These are phyloP conservation scores for Scomberomorus guttatus DNA, from an alignment of 2,797 vertebrate genomes.

Conservation along the genomic window DNA sequence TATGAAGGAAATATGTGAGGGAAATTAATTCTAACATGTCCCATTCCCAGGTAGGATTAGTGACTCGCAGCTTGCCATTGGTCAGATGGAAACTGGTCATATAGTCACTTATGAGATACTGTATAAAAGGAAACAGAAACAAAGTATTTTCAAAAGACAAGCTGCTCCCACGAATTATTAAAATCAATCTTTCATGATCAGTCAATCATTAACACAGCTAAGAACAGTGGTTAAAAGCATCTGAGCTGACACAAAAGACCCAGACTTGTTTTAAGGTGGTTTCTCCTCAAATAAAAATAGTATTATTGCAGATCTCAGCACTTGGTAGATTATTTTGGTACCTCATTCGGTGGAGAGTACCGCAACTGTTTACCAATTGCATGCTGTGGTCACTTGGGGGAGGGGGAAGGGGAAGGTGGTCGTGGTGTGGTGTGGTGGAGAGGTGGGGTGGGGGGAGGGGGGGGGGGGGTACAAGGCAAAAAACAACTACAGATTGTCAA, in stretches of 20 bases:
- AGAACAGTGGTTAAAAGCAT: constrained; percentile 55
- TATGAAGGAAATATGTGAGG: constrained; percentile 29
- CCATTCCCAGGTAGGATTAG: constrained; percentile 1
- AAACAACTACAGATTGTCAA: constrained; percentile 67
- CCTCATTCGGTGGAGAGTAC: constrained; percentile 40
- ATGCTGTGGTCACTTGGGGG: constrained; percentile 33
- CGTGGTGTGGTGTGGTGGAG: constrained; percentile 4
- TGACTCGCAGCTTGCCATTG: constrained; percentile 3
- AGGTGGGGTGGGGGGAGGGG: not conserved
- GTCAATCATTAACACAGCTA: constrained; percentile 26
- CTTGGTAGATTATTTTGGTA: constrained; percentile 50
- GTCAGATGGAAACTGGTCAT: constrained; percentile 34
- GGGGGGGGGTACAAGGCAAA: constrained; percentile 15
- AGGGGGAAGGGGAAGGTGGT: constrained; percentile 16
- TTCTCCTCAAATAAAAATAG: constrained; percentile 21
- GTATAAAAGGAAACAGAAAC: too few species aligned
- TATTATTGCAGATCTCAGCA: constrained; percentile 59
- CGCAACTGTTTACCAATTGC: constrained; percentile 36
- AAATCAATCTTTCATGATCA: constrained; percentile 49
- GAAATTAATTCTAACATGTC: constrained; percentile 31
- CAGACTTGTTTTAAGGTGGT: constrained; percentile 37
- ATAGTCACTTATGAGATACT: constrained; percentile 28
- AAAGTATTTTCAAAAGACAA: constrained; percentile 18
- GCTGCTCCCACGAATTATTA: constrained; percentile 25
- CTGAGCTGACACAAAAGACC: constrained; percentile 20